Evolutionary conservation across 2,888 invertebrate species (phyloP), one percentile per base, ranked within the genome.

Genomic region (Amphiduros pacificus): DNA sequence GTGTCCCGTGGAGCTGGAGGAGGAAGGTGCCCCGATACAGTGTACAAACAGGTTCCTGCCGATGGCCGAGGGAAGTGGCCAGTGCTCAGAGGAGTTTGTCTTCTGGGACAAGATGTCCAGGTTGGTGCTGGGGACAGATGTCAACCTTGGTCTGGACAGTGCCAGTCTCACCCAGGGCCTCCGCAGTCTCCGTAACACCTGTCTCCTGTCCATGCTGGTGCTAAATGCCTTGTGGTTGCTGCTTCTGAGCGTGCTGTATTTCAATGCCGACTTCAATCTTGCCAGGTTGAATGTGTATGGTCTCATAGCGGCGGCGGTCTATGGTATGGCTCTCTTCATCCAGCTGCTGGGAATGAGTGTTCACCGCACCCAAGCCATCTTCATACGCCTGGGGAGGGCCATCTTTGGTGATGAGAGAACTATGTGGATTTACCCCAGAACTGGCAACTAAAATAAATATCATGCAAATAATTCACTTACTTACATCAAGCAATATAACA

Each of bases 281-380:
- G 66, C 70, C 20, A 67, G 67, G 41, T 62, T 74, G n/a, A 73
- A 70, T 55, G 63, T 67, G 2, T 72, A 71, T 40, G 68, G 69
- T 17, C 61, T 72, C 27, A 65, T 72, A 1, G 68, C 68, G 41
- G 64, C 62, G 1, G 60, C 65, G 3, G 61, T 71, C 11, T 68
- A 71, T 50, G 73, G 73, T 1, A 60, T 72, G 26, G 69, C 70
- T 0, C 63, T 72, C 11, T 36, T 68, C 2, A 62, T 73, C 14
- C 73, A 72, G 52, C 50, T 73, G 1, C 28, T 69, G 4, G 73
- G 73, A 9, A 70, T 72, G 67, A 68, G 69, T 22, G 64, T 71
- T 14, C 71, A 70, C 58, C 65, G 70, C 40, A 51, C 64, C 29
- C 65, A 71, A 31, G 66, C 66, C 20, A 55, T 66, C 14, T 60